These are phyloP conservation scores for Nasua narica DNA, from an alignment of 2,797 vertebrate genomes.

Conservation along the genomic window DNA sequence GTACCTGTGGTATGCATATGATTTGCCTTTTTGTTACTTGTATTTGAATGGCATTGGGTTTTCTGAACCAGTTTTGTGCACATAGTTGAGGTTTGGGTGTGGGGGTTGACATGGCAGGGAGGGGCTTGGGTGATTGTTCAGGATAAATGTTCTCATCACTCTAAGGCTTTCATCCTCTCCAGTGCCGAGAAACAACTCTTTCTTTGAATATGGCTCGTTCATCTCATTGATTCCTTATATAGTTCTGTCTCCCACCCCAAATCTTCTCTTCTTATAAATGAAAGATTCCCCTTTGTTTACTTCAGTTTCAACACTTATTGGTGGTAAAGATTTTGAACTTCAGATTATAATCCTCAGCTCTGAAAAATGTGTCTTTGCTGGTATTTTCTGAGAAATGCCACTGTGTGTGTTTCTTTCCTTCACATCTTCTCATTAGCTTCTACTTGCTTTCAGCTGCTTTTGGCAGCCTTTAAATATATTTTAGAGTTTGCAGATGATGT, in stretches of 20 bases:
- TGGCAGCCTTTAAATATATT: background rate
- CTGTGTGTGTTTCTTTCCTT: background rate
- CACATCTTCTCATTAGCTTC: background rate
- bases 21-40: background rate
- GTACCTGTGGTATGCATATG: fast-evolving
- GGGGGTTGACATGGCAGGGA: no score
- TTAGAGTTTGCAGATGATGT: background rate
- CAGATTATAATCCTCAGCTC: background rate
- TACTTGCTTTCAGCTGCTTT: background rate
- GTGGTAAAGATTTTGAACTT: background rate
- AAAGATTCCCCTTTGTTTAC: background rate
- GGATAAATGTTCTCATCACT: background rate
- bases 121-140: background rate
- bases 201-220: background rate
- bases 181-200: background rate
- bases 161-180: background rate
- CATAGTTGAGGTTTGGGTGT: background rate
- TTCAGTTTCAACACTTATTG: background rate
- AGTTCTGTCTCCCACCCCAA: background rate
- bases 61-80: background rate
- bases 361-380: background rate
- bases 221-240: background rate
- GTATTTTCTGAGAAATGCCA: background rate
- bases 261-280: background rate
- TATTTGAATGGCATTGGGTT: background rate